These are phyloP conservation scores for Teleopsis dalmanni DNA, from an alignment of 1,140 invertebrate genomes.

Conservation along the genomic window DNA sequence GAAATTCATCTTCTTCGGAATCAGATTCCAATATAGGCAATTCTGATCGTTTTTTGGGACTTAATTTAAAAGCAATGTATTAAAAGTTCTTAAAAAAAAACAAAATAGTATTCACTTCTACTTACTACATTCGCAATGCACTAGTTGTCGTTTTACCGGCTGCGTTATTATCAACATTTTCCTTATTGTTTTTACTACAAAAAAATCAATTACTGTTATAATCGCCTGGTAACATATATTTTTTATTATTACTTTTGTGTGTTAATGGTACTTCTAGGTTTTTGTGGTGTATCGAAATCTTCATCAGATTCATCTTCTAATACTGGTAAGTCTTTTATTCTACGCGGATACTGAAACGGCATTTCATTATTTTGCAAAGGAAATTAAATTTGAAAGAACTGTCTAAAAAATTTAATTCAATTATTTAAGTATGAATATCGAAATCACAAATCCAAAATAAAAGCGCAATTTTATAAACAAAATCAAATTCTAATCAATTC, in stretches of 20 bases:
- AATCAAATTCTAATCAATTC: not conserved
- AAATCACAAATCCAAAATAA: conserved; percentile 8
- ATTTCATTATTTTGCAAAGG: conserved; percentile 3
- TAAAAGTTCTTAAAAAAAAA: not conserved
- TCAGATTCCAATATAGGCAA: conserved; percentile 31
- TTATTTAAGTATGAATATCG: not conserved
- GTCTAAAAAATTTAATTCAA: not conserved
- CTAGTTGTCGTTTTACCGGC: not conserved
- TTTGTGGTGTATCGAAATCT: conserved; percentile 24
- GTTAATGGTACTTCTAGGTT: conserved; percentile 1
- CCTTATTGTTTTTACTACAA: conserved; percentile 11
- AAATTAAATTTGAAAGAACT: not conserved
- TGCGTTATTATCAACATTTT: conserved; percentile 11
- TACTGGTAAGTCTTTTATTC: conserved; percentile 30
- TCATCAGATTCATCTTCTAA: conserved; percentile 32
- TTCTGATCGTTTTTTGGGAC: conserved; percentile 30
- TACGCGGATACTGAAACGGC: conserved; percentile 28
- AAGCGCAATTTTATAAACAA: not conserved
- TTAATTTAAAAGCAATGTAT: conserved; percentile 10
- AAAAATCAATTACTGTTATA: not conserved
- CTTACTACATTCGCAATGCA: conserved; percentile 10
- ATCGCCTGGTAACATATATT: not conserved
- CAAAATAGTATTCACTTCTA: not conserved
- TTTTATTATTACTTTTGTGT: conserved; percentile 3
- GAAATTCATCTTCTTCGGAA: conserved; percentile 30